Conservation (phyloP, 2,797 vertebrate species). For the Hylomyscus alleni region DNA sequence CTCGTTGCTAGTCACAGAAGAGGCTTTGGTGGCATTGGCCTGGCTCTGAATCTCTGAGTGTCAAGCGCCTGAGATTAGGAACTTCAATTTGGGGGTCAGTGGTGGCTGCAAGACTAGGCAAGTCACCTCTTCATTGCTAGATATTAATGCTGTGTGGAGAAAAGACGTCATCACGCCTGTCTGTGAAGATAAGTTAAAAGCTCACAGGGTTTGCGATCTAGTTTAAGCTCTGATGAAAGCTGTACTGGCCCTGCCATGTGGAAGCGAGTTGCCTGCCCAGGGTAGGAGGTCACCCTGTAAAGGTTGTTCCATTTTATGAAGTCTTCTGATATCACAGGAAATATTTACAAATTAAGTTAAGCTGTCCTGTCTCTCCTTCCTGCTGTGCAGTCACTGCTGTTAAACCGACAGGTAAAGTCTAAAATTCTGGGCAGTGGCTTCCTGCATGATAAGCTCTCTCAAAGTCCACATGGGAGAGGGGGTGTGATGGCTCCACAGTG, state of each 20-base stretch:
- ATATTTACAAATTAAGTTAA: neutral
- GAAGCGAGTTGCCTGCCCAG: neutral
- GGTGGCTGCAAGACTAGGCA: neutral
- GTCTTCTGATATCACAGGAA: neutral
- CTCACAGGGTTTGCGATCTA: neutral
- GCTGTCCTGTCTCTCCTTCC: neutral
- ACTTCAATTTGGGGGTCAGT: neutral
- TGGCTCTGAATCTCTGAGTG: fast-evolving
- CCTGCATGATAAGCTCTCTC: neutral
- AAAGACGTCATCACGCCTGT: fast-evolving
- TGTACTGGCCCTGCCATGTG: fast-evolving
- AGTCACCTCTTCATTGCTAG: neutral
- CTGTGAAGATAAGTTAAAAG: too few species aligned
- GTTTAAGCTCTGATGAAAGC: neutral
- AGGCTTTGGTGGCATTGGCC: neutral
- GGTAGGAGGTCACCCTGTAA: neutral
- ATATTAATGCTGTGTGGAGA: neutral
- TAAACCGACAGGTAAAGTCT: neutral
- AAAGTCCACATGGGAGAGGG: neutral
- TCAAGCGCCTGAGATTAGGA: neutral
- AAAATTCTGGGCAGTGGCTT: neutral
- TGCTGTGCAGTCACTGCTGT: neutral
- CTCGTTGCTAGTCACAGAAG: too few species aligned
- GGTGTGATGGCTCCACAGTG: neutral
- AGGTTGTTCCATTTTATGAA: neutral